Conservation (phyloP, 2,888 invertebrate species). For the Automeris io region DNA sequence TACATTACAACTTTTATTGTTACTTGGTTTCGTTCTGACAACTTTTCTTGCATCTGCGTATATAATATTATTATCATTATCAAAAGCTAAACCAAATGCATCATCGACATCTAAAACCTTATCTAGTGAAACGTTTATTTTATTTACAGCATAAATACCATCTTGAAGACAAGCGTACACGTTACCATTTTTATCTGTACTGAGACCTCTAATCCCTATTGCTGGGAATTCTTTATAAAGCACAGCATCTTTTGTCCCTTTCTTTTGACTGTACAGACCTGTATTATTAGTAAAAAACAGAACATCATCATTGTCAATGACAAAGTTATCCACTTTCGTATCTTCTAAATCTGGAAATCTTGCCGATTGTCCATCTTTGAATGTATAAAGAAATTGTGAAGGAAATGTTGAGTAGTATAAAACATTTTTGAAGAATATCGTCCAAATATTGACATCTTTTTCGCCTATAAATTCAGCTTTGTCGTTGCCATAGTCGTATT, state of each 20-base stretch:
- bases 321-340: conserved; percentile 50
- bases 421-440: conserved; percentile 44
- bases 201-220: conserved; percentile 37
- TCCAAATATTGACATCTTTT: conserved; percentile 43
- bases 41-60: conserved; percentile 42
- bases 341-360: conserved; percentile 52
- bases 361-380: conserved; percentile 29
- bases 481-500: conserved; percentile 39
- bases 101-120: conserved; percentile 38
- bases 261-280: conserved; percentile 46
- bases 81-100: conserved; percentile 53
- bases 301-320: conserved; percentile 42
- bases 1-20: conserved; percentile 32
- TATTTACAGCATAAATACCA: conserved; percentile 44
- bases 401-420: conserved; percentile 51
- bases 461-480: conserved; percentile 35
- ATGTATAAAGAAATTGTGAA: conserved; percentile 41
- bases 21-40: conserved; percentile 31
- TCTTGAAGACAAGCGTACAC: conserved; percentile 40
- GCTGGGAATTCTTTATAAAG: conserved; percentile 23
- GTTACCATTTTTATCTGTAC: conserved; percentile 38
- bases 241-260: conserved; percentile 39
- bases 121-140: conserved; percentile 24
- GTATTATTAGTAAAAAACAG: conserved; percentile 49
- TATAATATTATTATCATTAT: conserved; percentile 49